A percentile compares a stretch with the other conserved stretches of the same genome.
These are phyloP conservation scores for Anastatus disparis DNA, from an alignment of 1,140 invertebrate genomes.

Conservation along the genomic window DNA sequence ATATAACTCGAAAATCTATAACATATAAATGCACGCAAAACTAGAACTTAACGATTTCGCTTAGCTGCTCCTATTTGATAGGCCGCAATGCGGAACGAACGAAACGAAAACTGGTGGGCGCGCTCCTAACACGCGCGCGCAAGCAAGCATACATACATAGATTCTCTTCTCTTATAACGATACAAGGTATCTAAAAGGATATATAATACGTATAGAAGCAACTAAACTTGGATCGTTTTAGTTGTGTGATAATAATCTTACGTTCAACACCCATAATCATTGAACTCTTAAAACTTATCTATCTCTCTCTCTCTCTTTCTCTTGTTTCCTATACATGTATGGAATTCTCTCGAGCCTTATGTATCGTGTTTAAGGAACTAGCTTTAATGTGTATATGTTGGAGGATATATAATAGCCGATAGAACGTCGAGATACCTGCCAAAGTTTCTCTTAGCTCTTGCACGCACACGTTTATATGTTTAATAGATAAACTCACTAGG, in stretches of 20 bases:
- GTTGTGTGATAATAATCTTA: slow-evolving; percentile 26
- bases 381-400: too few relatives aligned
- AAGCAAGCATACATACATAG: too few relatives aligned
- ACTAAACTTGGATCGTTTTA: slow-evolving; percentile 21
- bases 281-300: not conserved
- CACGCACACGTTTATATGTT: not conserved
- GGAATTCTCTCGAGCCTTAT: not conserved
- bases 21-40: not conserved
- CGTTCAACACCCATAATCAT: slow-evolving; percentile 8
- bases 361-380: too few relatives aligned
- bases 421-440: not conserved
- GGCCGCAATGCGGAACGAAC: slow-evolving; percentile 18
- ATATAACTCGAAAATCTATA: not conserved
- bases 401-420: not conserved
- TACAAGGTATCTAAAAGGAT: too few relatives aligned
- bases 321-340: not conserved
- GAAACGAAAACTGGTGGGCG: too few relatives aligned
- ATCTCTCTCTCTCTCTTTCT: not conserved
- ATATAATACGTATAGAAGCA: not conserved
- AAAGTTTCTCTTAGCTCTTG: not conserved
- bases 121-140: too few relatives aligned
- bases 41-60: slow-evolving; percentile 6
- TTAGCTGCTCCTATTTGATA: not conserved
- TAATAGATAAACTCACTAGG: too few relatives aligned
- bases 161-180: too few relatives aligned